Evolutionary conservation across 2,797 vertebrate genomes (phyloP).

Genomic region (Diplodus sargus): DNA sequence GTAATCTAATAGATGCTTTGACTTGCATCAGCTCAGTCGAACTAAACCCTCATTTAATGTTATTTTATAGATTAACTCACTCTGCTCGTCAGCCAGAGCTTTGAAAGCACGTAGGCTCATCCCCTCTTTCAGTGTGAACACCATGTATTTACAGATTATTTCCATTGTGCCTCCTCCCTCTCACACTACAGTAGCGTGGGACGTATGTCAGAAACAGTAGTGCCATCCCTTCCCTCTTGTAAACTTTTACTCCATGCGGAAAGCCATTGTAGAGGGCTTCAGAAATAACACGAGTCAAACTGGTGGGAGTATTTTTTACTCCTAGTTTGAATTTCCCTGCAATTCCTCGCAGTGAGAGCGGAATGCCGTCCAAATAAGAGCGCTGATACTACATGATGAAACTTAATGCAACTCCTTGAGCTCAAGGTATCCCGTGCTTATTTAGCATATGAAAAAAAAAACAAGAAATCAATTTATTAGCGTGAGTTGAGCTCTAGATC

Average conservation of each 20-base stretch:
- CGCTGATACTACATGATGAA: slow-evolving; percentile 54
- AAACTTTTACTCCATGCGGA: background rate
- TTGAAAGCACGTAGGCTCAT: background rate
- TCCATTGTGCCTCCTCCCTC: background rate
- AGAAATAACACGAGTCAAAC: slow-evolving; percentile 23
- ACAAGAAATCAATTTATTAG: slow-evolving; percentile 37
- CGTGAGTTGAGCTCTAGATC: slow-evolving; percentile 16
- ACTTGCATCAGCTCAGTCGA: background rate
- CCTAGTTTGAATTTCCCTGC: slow-evolving; percentile 17
- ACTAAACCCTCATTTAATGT: background rate
- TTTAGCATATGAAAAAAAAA: slow-evolving; percentile 28
- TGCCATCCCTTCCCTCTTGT: background rate
- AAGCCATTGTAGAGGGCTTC: slow-evolving; percentile 5
- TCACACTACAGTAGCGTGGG: background rate
- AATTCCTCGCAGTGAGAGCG: slow-evolving; percentile 1
- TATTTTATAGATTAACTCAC: background rate
- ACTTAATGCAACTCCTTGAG: slow-evolving; percentile 49
- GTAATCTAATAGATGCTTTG: background rate
- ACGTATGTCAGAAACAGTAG: background rate
- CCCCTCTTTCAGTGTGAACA: background rate
- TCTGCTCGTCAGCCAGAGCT: background rate
- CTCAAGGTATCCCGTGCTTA: slow-evolving; percentile 14
- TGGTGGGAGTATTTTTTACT: slow-evolving; percentile 12
- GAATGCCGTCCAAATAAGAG: slow-evolving; percentile 31
- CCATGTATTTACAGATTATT: background rate